Conservation (phyloP, 2,113 vertebrate species). For the Rhinichthys klamathensis region DNA sequence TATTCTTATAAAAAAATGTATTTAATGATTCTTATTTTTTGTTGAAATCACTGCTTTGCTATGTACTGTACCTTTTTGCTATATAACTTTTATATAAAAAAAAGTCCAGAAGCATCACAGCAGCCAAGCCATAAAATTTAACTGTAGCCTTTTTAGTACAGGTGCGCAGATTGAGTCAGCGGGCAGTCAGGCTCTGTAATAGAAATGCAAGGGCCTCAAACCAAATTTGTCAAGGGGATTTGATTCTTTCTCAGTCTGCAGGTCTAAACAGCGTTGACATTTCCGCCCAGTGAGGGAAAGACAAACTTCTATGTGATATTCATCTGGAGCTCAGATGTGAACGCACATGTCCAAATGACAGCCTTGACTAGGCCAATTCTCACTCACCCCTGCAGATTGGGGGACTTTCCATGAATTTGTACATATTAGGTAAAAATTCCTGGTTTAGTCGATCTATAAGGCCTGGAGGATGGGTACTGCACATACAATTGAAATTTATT, state of each 20-base stretch:
- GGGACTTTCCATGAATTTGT: neutral
- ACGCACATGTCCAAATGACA: conserved; percentile 33
- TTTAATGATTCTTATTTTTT: neutral
- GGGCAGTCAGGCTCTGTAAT: neutral
- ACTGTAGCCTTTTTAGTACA: conserved; percentile 20
- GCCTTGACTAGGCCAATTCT: neutral
- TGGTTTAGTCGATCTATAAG: neutral
- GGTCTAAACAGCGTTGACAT: conserved; percentile 33
- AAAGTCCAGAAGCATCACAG: neutral
- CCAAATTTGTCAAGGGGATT: conserved; percentile 13
- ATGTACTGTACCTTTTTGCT: no score
- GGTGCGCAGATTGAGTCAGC: conserved; percentile 33
- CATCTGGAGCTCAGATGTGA: conserved; percentile 51
- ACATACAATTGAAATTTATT: neutral
- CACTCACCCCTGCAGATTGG: neutral
- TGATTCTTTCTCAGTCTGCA: conserved; percentile 2
- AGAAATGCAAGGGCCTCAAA: neutral
- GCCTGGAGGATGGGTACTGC: neutral
- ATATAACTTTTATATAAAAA: neutral
- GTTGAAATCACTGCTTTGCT: neutral
- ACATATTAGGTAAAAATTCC: neutral
- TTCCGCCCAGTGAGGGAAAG: conserved; percentile 28
- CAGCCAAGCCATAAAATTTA: neutral
- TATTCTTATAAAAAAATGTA: neutral
- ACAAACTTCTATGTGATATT: conserved; percentile 30